These are phyloP conservation scores for Lasioglossum calceatum DNA, from an alignment of 2,888 invertebrate genomes.

Conservation along the genomic window DNA sequence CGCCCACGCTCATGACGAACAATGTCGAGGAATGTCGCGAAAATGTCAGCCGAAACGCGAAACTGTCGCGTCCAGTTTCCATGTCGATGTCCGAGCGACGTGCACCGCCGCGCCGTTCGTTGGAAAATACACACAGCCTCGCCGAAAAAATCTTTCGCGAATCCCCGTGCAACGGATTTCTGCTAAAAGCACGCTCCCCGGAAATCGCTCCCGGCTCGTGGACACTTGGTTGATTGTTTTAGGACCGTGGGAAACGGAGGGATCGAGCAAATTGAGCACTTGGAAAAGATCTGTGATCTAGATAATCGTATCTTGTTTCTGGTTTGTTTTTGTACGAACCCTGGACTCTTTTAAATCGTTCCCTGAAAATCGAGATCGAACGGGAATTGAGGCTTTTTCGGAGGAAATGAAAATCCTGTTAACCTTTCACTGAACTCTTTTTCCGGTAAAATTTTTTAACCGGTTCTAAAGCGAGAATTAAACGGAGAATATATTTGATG, in stretches of 20 bases:
- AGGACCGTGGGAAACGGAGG: neutral
- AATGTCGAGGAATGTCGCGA: neutral
- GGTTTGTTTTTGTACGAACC: neutral
- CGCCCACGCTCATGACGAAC: neutral
- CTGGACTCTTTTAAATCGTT: neutral
- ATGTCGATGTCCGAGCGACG: constrained; percentile 3
- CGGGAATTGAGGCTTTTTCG: neutral
- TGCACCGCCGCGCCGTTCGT: neutral
- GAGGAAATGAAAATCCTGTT: neutral
- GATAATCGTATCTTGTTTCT: neutral
- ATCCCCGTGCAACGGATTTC: neutral
- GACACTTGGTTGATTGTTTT: neutral
- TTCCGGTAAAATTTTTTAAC: neutral
- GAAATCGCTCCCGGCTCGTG: neutral
- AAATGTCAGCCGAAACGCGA: neutral
- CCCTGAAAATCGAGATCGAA: neutral
- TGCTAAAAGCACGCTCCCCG: neutral
- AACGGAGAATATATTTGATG: neutral
- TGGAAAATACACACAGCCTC: neutral
- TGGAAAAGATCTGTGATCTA: neutral
- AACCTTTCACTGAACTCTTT: neutral
- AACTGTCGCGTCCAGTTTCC: neutral
- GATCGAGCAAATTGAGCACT: neutral
- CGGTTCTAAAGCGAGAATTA: neutral
- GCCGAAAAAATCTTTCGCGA: neutral